Base-by-base conservation (phyloP, 2,888 invertebrate genomes). In the Acanthacorydalis orientalis region DNA sequence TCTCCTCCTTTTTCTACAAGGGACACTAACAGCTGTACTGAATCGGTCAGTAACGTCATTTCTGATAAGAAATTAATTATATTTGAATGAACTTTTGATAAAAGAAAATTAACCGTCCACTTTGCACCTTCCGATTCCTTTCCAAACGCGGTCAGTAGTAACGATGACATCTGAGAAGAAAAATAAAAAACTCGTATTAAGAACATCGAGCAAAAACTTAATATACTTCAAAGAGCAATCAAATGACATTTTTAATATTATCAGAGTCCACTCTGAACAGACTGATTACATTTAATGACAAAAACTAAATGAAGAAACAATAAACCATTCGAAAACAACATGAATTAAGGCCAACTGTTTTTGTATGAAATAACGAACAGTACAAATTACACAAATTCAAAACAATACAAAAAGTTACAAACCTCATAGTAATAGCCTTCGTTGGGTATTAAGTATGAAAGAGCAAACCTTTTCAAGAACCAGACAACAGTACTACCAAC, bases 401-500 rank as follows among this genome's bases (percentile, higher is more conserved):
- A n/a, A n/a, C n/a, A n/a, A 43, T 49, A 44, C 41, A 48, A 51
- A 40, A 45, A 31, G 47, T 23, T 49, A 52, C 53, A 56, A 56
- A 75, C 74, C 60, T 75, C 70, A 47, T 65, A 60, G 57, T 78
- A 77, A 58, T 70, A 72, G 52, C 64, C 67, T 58, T 78, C 77
- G 50, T 70, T 69, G 11, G 78, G 77, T 57, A 81, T 66, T 50
- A 88, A 65, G 59, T 86, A 90, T 1, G 78, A 75, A 53, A 77
- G 69, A 43, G 81, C 76, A 83, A 85, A 89, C 54, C 81, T 74
- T 56, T 78, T 77, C 42, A 90, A 67, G 57, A 86, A 80, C 86
- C 87, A 89, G 54, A 84, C 78, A 42, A 82, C 68, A 0, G 82
- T 81, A 40, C 78, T 77, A 1, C 80, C 80, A 2, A 89, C 74